Base-by-base conservation (phyloP, 2,113 vertebrate genomes). In the Mesitornis unicolor region DNA sequence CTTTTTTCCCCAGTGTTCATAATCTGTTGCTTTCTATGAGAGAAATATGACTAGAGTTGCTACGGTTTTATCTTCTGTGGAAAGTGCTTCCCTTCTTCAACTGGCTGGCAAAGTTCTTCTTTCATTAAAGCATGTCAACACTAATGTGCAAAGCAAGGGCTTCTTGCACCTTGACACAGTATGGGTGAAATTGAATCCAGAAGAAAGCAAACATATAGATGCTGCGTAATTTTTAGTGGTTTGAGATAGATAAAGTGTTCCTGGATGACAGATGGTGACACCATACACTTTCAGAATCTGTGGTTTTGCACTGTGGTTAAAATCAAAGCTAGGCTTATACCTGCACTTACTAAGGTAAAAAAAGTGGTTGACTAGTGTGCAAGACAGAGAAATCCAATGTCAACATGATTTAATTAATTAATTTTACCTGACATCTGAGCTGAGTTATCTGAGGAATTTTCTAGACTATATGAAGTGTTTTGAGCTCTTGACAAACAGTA, bases 1-100 rank as follows among this genome's bases (percentile, higher is more conserved):
- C 10, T 20, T 51, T 81, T 61, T 19, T 29, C 2, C 2, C 2
- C 24, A 1, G 7, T 7, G 5, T 40, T 74, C 22, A 1, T 33
- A 2, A 50, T 36, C 33, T 48, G 26, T 22, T 69, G 25, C 19
- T 74, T 31, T 14, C 38, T 68, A 0, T 6, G 38, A n/a, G 42
- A 69, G 24, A 31, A 61, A 18, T 38, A 35, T 14, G n/a, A 8
- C 10, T 13, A 13, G 45, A 22, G 14, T n/a, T n/a, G 57, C 54
- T 84, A 36, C 68, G 61, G n/a, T 12, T 51, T 73, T 26, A 7
- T 67, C 35, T 45, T 36, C 16, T 45, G n/a, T 61, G n/a, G n/a
- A 24, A 84, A 61, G 36, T 14, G 9, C 54, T 74, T 65, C 26
- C 21, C 47, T 22, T 31, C 35, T 64, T 36, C 59, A 61, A 40